Conservation (phyloP, 1,140 invertebrate species). For the Tetramorium simillimum region DNA sequence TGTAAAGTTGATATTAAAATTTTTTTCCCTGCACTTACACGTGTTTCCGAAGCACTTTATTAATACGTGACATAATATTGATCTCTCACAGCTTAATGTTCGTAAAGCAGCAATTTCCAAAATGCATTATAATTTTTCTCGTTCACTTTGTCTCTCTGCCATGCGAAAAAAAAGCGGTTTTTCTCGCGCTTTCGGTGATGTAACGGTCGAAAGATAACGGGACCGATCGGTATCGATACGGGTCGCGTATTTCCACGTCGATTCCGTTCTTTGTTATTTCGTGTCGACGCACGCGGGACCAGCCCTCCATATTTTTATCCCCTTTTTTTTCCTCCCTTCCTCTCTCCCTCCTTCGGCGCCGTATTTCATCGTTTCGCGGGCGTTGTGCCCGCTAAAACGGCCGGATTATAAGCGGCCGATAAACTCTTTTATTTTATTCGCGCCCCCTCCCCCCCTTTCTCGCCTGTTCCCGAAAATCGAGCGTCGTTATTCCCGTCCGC, state of each 20-base stretch:
- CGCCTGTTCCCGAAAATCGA: constrained; percentile 53
- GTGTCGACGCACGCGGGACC: constrained; percentile 46
- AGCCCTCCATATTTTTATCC: constrained; percentile 42
- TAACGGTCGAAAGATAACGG: constrained; percentile 43
- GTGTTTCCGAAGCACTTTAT: background rate
- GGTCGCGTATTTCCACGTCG: constrained; percentile 51
- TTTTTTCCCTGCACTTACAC: background rate
- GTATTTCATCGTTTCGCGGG: constrained; percentile 76
- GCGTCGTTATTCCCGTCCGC: constrained; percentile 52
- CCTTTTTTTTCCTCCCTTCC: background rate
- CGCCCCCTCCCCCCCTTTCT: constrained; percentile 33
- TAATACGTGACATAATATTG: background rate
- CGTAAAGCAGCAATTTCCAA: background rate
- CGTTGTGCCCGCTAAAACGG: constrained; percentile 76
- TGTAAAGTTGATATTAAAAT: background rate
- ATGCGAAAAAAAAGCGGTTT: constrained; percentile 4
- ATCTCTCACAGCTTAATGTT: background rate
- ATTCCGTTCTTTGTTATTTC: constrained; percentile 60
- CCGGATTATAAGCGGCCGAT: constrained; percentile 78
- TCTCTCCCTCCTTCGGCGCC: constrained; percentile 47
- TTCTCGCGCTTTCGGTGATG: constrained; percentile 14
- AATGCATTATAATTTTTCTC: background rate
- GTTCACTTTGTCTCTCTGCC: background rate
- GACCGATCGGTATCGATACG: constrained; percentile 55
- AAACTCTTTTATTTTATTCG: constrained; percentile 79